Percentiles rank a stretch among this genome's conserved stretches.
Evolutionary conservation across 2,888 invertebrate species (phyloP).

Genomic region (Apantesis nais): DNA sequence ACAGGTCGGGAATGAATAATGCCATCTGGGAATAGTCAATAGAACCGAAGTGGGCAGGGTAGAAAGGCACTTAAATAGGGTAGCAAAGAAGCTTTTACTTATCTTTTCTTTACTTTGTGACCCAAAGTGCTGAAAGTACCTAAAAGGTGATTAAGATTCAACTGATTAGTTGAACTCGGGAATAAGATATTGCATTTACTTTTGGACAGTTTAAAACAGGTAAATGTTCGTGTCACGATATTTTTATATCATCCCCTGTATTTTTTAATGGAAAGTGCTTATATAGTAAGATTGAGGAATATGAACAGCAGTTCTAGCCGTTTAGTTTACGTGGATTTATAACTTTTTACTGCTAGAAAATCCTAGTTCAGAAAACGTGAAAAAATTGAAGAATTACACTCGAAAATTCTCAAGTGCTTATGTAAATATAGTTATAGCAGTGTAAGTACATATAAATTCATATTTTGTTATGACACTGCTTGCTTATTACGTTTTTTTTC

Average conservation of each 20-base stretch:
- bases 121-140: constrained; percentile 52
- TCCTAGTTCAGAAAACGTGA: not conserved
- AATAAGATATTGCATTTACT: constrained; percentile 58
- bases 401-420: no score
- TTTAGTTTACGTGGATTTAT: not conserved
- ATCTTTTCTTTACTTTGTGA: constrained; percentile 58
- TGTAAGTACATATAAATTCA: no score
- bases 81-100: constrained; percentile 53
- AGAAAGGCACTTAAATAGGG: constrained; percentile 49
- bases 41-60: constrained; percentile 41
- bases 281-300: not conserved
- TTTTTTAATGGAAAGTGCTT: not conserved
- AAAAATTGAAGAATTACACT: not conserved
- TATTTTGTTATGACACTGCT: no score
- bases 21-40: constrained; percentile 51
- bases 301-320: no score
- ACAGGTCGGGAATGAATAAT: constrained; percentile 56
- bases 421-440: not conserved
- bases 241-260: constrained; percentile 7
- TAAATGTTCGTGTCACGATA: constrained; percentile 38
- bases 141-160: constrained; percentile 65
- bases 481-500: not conserved
- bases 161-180: constrained; percentile 61
- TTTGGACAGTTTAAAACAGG: constrained; percentile 41
- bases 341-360: not conserved